Base-by-base conservation (phyloP, 2,888 invertebrate genomes). In the Sthenelais limicola region DNA sequence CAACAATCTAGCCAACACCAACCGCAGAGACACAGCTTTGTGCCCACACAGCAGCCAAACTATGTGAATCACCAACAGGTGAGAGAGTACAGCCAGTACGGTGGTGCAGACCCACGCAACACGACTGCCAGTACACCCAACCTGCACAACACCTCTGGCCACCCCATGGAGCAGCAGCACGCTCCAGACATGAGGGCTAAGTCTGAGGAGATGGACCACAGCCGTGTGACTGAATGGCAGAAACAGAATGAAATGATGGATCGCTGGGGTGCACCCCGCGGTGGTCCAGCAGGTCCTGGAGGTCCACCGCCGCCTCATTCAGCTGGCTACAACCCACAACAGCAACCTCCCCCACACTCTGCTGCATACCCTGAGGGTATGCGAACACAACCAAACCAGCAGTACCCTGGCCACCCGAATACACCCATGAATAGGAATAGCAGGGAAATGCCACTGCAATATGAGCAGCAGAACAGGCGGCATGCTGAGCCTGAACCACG, bases 161-260 rank as follows among this genome's bases (percentile, higher is more conserved):
- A 51, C 18, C 33, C 43, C 38, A 35, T 26, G 35, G n/a, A 67
- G n/a, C 28, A 30, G 30, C 49, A 48, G 15, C 49, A 26, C 28
- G 33, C 49, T 12, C 33, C 51, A 1, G 30, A 68, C 33, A 18
- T 28, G 30, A 30, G 47, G 12, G 43, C 67, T 30, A 47, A 52
- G 47, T 28, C 32, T 30, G 43, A 52, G 52, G 67, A 67, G 47
- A 30, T 48, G 54, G 70, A 70, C 43, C 70, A 52, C 38, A 49
- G 51, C 24, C n/a, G 67, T 52, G 74, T 84, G n/a, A 77, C 78
- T n/a, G 82, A 83, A 33, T 82, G 81, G 83, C 83, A 84, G 73
- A 83, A 83, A 48, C 80, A 80, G 66, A 69, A 72, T 47, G 67
- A 71, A 49, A 38, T 56, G 49, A 38, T 56, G 49, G 47, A 73